Evolutionary conservation across 1,140 invertebrate species (phyloP), one percentile per base, ranked within the genome.

Genomic region (Drosophila punjabiensis): DNA sequence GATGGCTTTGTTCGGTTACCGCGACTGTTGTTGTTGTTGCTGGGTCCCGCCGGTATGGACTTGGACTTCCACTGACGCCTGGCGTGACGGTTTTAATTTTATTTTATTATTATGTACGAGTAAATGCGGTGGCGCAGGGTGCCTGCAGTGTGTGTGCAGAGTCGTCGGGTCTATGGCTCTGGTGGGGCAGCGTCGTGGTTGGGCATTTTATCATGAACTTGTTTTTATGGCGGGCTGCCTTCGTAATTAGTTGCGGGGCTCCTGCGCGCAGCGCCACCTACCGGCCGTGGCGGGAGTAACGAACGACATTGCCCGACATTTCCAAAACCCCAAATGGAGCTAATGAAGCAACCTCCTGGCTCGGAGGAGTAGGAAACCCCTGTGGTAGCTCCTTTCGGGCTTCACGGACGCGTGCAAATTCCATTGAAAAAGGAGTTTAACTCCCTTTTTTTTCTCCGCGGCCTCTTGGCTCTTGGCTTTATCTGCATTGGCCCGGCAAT

Each of bases 81-180:
- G 90, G 89, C 89, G 89, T 91, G 89, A 91, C 89, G 89, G 71
- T 89, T 89, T 92, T 78, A 89, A 91, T 91, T 90, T 88, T 73
- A 61, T 67, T 76, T 82, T 89, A 76, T 79, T 89, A 86, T 86
- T 89, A 82, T 90, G 85, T 90, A 39, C 55, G 35, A 39, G 20
- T 39, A 67, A 45, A 79, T 73, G 73, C 79, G 84, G 79, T 85
- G 86, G 86, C 82, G 83, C 70, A 71, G 56, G 75, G 70, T 74
- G 81, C 81, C 81, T 76, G 81, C 78, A 37, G 76, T 70, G 48
- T 30, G 35, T 30, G 35, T 39, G 55, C 35, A 28, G 33, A 24
- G 53, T 37, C 28, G 53, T 37, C 48, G n/a, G 11, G 24, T 50
- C 64, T 55, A 65, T 39, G 60, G 32, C 59, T n/a, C 9, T 16